Evolutionary conservation across 2,113 vertebrate species (phyloP), one percentile per base, ranked within the genome.

Genomic region (Cepphus grylle): DNA sequence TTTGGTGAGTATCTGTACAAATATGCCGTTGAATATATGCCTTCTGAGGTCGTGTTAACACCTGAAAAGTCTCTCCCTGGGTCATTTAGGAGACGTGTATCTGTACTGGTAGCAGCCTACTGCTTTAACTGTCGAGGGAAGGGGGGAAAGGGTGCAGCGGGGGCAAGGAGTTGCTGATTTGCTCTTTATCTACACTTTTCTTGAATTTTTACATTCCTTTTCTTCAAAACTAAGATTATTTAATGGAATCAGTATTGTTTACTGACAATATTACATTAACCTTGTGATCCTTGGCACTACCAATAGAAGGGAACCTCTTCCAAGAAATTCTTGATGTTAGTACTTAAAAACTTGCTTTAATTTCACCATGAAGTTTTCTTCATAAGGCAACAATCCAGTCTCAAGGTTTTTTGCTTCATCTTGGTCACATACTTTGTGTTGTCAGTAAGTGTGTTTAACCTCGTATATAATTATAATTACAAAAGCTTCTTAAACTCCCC

Each of bases 1-100:
- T 50, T 67, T 7, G 26, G 11, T 80, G 52, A 34, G 5, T 58
- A 15, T 65, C 50, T 82, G 29, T 52, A 22, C 34, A 61, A 30
- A 45, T 49, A 11, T 0, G 0, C 23, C 3, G 4, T 9, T 42
- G 47, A 52, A 16, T 43, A 7, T 32, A 3, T 36, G 40, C 49
- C 72, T 47, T 43, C 30, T 36, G 43, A 72, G 34, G 22, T 89
- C 27, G 4, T 42, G 25, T 27, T 43, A 53, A 36, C 7, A 2
- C 40, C 49, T 36, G 43, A 36, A 21, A 82, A 87, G 29, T 76
- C n/a, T 73, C 50, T 83, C 81, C 26, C n/a, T 87, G 79, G 34
- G 22, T 87, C 52, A 74, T 80, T 16, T 47, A 67, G 26, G 32
- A 55, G 34, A 83, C 36, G 11, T 86, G 17, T n/a, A 25, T 55